Evolutionary conservation across 2,797 vertebrate species (phyloP), one percentile per base, ranked within the genome.

Genomic region (Spheniscus humboldti): DNA sequence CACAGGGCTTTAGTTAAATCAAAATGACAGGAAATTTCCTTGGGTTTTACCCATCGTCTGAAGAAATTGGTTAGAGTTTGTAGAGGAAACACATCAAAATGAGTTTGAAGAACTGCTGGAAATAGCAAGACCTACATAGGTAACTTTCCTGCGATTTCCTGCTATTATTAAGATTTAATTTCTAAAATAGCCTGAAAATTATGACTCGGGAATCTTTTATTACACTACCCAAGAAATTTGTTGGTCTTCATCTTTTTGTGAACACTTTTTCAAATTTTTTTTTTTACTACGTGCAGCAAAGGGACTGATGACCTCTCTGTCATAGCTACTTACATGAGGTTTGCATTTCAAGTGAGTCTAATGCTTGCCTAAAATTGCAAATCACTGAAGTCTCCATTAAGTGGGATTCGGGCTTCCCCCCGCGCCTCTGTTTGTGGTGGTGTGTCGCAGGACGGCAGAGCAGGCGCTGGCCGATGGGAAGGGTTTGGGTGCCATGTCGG

Each of bases 31-130:
- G 80, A 93, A 74, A 86, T 84, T 92, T 90, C 80, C 64, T 89
- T 83, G 57, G 82, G 55, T 69, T 91, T 80, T 78, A 73, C 28
- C 62, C 53, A 7, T 66, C 62, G 23, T 10, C 56, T 74, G 72
- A 73, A 84, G 66, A 90, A 95, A 92, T 30, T 84, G 85, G 50
- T 55, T 94, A 31, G 52, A 74, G 76, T 85, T 92, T 94, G 80
- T 76, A 86, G 82, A 90, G 76, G 72, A 97, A 91, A 92, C 75
- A 83, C 30, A 57, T 69, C 64, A 63, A 94, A 94, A 73, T 64
- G 7, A 80, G 39, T 91, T 92, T 91, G 45, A 62, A 55, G 73
- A 75, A 77, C 17, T 73, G 81, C 48, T 93, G 47, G 71, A 72
- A 90, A 71, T 27, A 78, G n/a, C 48, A 73, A 84, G 53, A 72